phyloP scores from a whole-genome alignment of 1,140 invertebrate species.

The Orchesella cincta region DNA sequence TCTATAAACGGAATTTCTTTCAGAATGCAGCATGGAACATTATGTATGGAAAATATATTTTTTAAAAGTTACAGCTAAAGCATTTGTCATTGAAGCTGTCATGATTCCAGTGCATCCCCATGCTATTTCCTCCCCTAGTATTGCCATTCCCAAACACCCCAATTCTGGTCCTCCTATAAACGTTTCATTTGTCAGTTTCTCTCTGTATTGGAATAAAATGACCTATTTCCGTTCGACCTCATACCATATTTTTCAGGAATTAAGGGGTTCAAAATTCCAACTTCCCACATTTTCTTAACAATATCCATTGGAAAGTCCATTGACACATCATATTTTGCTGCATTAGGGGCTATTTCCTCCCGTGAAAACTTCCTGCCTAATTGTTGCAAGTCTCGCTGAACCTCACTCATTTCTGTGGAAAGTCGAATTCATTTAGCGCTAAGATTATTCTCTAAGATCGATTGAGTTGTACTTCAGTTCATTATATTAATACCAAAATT shows the following conservation, averaged over 20 bases:
- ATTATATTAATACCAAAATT: no score
- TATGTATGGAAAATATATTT: no score
- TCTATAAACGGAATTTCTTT: conserved; percentile 62
- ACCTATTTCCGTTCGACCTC: no score
- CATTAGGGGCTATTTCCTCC: conserved; percentile 64
- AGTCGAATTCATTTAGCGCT: no score
- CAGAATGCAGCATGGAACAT: no score
- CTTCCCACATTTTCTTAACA: conserved; percentile 61
- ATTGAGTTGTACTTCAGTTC: no score
- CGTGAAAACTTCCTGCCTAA: conserved; percentile 63
- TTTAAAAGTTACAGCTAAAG: conserved; percentile 52
- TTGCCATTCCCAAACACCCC: conserved; percentile 59
- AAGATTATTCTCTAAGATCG: no score
- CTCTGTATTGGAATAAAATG: no score
- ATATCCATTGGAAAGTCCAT: conserved; percentile 67
- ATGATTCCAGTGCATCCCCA: conserved; percentile 68
- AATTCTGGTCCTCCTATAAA: conserved; percentile 62
- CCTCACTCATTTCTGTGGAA: conserved; percentile 37
- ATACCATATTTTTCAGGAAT: conserved; percentile 48
- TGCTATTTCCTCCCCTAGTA: conserved; percentile 64
- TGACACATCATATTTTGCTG: conserved; percentile 63
- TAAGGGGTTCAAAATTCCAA: conserved; percentile 42
- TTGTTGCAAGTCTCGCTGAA: conserved; percentile 58
- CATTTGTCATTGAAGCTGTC: conserved; percentile 55
- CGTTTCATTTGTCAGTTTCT: background rate